phyloP scores from a whole-genome alignment of 1,140 invertebrate genomes.

The Phenacoccus solenopsis region DNA sequence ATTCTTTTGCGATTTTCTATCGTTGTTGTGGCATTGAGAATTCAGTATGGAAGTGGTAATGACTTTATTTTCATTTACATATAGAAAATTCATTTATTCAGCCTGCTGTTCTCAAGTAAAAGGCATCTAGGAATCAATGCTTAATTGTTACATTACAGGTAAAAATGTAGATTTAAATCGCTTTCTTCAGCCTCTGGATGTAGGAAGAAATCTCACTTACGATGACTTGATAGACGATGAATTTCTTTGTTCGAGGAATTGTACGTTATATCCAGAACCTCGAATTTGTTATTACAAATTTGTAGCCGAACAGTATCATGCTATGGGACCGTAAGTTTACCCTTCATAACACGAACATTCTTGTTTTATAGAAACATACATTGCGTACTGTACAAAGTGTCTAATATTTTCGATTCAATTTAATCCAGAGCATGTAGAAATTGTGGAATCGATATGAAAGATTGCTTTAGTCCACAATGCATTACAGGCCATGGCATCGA shows the following conservation, averaged over 20 bases:
- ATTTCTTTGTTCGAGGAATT: constrained; percentile 20
- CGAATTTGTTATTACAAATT: constrained; percentile 37
- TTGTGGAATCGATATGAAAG: constrained; percentile 25
- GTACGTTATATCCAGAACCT: constrained; percentile 15
- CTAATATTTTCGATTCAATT: background rate
- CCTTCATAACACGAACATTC: too few species aligned
- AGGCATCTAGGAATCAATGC: too few species aligned
- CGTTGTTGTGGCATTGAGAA: too few species aligned
- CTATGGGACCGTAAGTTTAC: constrained; percentile 34
- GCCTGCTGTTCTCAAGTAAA: too few species aligned
- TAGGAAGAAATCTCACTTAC: constrained; percentile 15
- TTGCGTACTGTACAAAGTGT: too few species aligned
- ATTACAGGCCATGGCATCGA: constrained; percentile 38
- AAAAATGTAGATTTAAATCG: too few species aligned
- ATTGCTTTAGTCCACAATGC: constrained; percentile 34
- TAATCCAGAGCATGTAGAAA: constrained; percentile 32
- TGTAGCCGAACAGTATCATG: constrained; percentile 37
- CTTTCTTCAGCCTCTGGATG: constrained; percentile 18
- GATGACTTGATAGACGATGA: constrained; percentile 13
- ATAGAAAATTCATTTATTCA: too few species aligned
- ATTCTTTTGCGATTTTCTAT: too few species aligned
- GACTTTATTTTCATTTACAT: too few species aligned
- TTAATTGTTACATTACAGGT: too few species aligned
- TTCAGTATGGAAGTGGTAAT: too few species aligned
- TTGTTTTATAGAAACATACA: background rate